phyloP scores from a whole-genome alignment of 2,888 invertebrate species.

The Rhagonycha lutea region DNA sequence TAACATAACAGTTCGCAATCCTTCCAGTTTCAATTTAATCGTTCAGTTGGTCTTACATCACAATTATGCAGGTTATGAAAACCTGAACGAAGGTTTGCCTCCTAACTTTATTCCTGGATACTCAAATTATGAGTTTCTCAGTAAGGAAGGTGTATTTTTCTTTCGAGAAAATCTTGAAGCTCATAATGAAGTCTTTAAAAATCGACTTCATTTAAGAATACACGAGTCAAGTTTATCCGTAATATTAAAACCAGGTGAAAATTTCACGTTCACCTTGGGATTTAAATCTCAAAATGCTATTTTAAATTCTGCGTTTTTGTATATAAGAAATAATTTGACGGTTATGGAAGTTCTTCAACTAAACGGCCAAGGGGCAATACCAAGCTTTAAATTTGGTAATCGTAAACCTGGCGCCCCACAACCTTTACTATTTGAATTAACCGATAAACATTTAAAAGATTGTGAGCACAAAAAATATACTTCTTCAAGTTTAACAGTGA shows the following conservation, averaged over 20 bases:
- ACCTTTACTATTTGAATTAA: constrained; percentile 81
- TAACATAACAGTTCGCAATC: constrained; percentile 74
- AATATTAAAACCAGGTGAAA: constrained; percentile 64
- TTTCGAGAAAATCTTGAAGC: constrained; percentile 22
- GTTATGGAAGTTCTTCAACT: constrained; percentile 84
- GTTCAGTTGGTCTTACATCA: constrained; percentile 75
- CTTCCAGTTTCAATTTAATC: constrained; percentile 69
- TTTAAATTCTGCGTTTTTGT: constrained; percentile 58
- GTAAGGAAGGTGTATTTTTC: constrained; percentile 24
- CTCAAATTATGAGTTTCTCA: constrained; percentile 9
- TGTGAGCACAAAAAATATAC: constrained; percentile 56
- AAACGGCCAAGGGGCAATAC: constrained; percentile 81
- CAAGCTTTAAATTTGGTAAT: constrained; percentile 87
- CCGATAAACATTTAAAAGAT: constrained; percentile 61
- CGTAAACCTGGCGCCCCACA: constrained; percentile 77
- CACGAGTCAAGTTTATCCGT: constrained; percentile 60
- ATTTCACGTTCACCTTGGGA: constrained; percentile 56
- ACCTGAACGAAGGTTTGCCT: constrained; percentile 59
- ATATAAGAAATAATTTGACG: constrained; percentile 89
- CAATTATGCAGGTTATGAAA: constrained; percentile 67
- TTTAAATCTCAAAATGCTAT: constrained; percentile 57
- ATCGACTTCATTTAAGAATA: constrained; percentile 41
- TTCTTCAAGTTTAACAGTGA: constrained; percentile 71
- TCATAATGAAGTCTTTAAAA: constrained; percentile 29
- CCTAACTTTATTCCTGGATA: constrained; percentile 43